Base-by-base conservation (phyloP, 2,888 invertebrate species). In the Crocallis elinguaria region DNA sequence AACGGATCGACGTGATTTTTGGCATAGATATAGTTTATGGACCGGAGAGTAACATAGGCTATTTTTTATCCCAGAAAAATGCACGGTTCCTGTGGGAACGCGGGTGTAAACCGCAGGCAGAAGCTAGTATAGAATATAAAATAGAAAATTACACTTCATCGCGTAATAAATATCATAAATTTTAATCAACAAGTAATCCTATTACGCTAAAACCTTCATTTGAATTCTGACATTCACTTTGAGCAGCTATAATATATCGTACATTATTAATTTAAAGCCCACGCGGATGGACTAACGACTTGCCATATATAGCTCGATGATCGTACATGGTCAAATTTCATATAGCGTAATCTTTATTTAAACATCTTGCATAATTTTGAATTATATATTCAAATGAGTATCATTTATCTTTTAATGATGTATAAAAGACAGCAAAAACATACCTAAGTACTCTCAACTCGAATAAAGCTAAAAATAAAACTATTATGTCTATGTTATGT, bases 251-350 rank as follows among this genome's bases (percentile, higher is more conserved):
- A 51, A 37, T 46, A 46, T 46, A 46, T 39, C 42, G 52, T 53
- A 46, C 35, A 57, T 53, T 59, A 61, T 49, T 64, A 59, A 58
- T 57, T 60, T 60, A n/a, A 58, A 58, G 42, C 66, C 66, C 64
- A 66, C 66, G 49, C 54, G 57, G 59, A 61, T 51, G 55, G 52
- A 35, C 43, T 44, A 55, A 55, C 60, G 52, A 60, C 59, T 56
- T 61, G 27, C 66, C 61, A 16, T 66, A 64, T 61, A 66, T 44
- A 56, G 61, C 23, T 33, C 36, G 43, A 44, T 48, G 30, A 43
- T 49, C 48, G 42, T 60, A 57, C 59, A 62, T 57, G 57, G 63
- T 58, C 60, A 65, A 61, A 62, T 61, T 59, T 57, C 56, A 44
- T 52, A 49, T 37, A 55, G 12, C 38, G 23, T 52, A 49, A 55